These are phyloP conservation scores for Tachyglossus aculeatus DNA, from an alignment of 2,797 vertebrate genomes.

Conservation along the genomic window DNA sequence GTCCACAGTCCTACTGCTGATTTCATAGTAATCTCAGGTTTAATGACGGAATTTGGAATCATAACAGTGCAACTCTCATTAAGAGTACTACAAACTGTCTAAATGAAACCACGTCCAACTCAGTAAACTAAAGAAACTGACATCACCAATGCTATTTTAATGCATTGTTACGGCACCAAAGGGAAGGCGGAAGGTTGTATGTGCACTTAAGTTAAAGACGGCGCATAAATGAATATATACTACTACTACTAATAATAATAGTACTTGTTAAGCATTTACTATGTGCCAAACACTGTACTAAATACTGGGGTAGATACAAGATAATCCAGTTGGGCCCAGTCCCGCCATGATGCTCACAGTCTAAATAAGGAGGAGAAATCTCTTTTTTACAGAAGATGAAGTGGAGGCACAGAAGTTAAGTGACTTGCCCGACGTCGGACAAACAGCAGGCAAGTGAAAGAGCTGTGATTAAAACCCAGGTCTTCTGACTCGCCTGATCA, in stretches of 20 bases:
- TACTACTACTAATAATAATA: no score
- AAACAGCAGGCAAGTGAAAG: no score
- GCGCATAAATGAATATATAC: no score
- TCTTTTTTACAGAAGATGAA: constrained; percentile 9
- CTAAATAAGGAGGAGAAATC: no score
- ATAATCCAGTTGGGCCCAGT: no score
- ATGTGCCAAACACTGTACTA: no score
- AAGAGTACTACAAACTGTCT: background rate
- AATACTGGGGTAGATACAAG: no score
- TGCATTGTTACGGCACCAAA: background rate
- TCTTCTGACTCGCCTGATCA: no score
- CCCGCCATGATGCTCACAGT: no score
- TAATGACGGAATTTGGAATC: background rate
- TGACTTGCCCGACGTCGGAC: background rate
- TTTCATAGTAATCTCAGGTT: background rate
- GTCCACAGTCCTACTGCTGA: background rate
- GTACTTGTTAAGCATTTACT: no score
- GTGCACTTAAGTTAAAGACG: background rate
- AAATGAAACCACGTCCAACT: background rate
- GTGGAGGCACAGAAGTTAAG: background rate
- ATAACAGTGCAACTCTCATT: background rate
- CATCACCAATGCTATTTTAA: constrained; percentile 5
- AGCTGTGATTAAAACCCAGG: no score
- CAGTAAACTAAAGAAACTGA: background rate
- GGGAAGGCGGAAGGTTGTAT: background rate